Conservation (phyloP, 1,140 invertebrate genomes). For the Cryptotermes secundus region DNA sequence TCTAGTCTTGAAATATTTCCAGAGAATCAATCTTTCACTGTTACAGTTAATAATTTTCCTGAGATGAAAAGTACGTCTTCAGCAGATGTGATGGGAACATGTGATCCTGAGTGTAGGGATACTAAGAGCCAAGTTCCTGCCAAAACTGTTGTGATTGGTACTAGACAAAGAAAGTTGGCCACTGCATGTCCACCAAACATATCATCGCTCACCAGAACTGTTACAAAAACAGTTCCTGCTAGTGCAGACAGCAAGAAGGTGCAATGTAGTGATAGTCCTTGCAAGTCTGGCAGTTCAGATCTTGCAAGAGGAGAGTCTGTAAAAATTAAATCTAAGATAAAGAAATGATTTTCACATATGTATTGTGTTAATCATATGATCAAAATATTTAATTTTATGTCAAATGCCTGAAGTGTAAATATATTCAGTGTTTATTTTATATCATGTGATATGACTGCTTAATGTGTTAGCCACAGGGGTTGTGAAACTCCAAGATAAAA, state of each 20-base stretch:
- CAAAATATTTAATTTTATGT: not conserved
- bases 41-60: not conserved
- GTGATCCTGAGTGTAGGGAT: not conserved
- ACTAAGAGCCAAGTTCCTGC: not conserved
- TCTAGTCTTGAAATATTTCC: not conserved
- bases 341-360: not conserved
- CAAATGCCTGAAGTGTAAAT: not conserved
- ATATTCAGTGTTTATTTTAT: not conserved
- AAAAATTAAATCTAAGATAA: not conserved
- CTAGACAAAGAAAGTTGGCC: slow-evolving; percentile 30
- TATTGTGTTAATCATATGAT: not conserved
- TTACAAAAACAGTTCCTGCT: not conserved
- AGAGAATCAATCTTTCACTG: not conserved
- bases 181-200: slow-evolving; percentile 28
- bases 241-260: not conserved
- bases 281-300: not conserved
- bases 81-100: not conserved
- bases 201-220: not conserved
- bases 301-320: not conserved
- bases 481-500: not conserved
- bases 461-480: not conserved
- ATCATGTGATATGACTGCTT: not conserved
- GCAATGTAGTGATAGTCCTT: not conserved
- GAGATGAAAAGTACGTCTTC: not conserved
- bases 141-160: not conserved